These are phyloP conservation scores for Meleagris gallopavo DNA, from an alignment of 2,113 vertebrate genomes.

Conservation along the genomic window DNA sequence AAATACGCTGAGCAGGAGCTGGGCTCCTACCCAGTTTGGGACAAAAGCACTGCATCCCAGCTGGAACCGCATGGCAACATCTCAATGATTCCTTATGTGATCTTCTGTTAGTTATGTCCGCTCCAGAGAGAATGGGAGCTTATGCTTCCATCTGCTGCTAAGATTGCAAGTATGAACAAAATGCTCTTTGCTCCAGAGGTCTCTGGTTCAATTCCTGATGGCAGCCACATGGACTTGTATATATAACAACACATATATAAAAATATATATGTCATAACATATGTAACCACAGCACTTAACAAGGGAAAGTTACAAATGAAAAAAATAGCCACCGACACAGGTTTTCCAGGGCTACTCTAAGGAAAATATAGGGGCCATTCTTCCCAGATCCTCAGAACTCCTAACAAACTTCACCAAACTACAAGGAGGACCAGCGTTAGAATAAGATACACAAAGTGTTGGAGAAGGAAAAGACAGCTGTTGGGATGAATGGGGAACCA, in stretches of 20 bases:
- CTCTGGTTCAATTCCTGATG: neutral
- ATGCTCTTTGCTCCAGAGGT: neutral
- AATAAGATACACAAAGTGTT: neutral
- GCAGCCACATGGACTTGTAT: neutral
- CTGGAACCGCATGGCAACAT: neutral
- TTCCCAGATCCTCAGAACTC: neutral
- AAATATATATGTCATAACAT: neutral
- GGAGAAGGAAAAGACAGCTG: conserved; percentile 33
- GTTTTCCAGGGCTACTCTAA: neutral
- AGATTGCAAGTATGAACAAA: neutral
- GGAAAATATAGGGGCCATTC: neutral
- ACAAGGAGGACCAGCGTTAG: neutral
- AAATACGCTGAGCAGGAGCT: neutral
- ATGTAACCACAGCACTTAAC: neutral
- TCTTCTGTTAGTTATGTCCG: neutral
- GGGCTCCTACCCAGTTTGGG: neutral
- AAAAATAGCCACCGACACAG: neutral
- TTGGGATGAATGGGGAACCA: neutral
- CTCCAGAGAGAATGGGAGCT: neutral
- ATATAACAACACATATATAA: neutral
- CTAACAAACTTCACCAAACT: neutral
- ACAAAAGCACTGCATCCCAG: conserved; percentile 11
- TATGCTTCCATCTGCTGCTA: neutral
- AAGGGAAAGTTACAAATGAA: neutral
- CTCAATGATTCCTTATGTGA: neutral